phyloP scores from a whole-genome alignment of 1,140 invertebrate species.

The Cydia splendana region DNA sequence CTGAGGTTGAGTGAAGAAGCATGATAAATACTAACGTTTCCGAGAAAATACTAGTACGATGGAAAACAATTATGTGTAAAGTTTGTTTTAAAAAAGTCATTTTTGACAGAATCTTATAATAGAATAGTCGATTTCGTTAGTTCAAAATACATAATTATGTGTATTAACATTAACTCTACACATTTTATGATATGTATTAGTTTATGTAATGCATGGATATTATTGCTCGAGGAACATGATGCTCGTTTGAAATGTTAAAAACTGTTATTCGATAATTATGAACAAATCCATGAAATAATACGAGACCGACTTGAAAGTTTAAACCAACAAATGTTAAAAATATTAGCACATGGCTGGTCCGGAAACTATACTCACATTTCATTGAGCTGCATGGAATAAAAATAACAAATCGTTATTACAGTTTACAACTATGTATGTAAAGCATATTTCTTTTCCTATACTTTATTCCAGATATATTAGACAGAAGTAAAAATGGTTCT shows the following conservation, averaged over 20 bases:
- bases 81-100: too few relatives aligned
- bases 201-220: not conserved
- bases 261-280: not conserved
- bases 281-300: too few relatives aligned
- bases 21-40: too few relatives aligned
- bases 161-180: too few relatives aligned
- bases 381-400: slow-evolving; percentile 40
- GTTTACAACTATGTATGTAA: not conserved
- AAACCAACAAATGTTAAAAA: not conserved
- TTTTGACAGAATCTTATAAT: too few relatives aligned
- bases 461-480: too few relatives aligned
- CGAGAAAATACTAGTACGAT: too few relatives aligned
- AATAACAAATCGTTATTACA: slow-evolving; percentile 11
- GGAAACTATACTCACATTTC: slow-evolving; percentile 41
- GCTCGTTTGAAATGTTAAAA: not conserved
- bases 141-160: too few relatives aligned
- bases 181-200: not conserved
- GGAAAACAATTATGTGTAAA: too few relatives aligned
- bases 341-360: slow-evolving; percentile 35
- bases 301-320: not conserved
- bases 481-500: too few relatives aligned
- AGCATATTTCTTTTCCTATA: not conserved
- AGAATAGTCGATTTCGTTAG: not conserved
- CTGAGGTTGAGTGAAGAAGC: too few relatives aligned
- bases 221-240: not conserved